Evolutionary conservation across 2,797 vertebrate genomes (phyloP), one percentile per base, ranked within the genome.

Genomic region (Distichodus sexfasciatus): DNA sequence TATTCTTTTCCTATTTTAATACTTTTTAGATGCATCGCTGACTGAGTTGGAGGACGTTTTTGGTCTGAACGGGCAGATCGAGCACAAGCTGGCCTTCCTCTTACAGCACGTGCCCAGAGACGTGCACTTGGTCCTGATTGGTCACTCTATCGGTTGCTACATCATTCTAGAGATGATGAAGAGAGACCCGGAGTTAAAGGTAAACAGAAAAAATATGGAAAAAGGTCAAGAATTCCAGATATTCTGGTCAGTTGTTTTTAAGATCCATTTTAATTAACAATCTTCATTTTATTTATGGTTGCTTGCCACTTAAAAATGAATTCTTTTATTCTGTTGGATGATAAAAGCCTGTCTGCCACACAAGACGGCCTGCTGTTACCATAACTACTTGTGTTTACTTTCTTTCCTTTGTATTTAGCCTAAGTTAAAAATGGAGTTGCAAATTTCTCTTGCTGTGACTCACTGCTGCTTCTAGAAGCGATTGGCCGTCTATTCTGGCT

Each of bases 101-200:
- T 90, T 79, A 81, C 83, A 88, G 71, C 88, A 92, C 0, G 93
- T 98, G n/a, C 94, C 96, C 9, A 88, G 82, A 66, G 90, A 91
- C 38, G 90, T 88, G 70, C 90, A 88, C 29, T 85, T 98, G 69
- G 85, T 98, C 21, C 79, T 99, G 71, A 86, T 98, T 54, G 94
- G 95, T 68, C 96, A 98, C 85, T 98, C 96, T 12, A 91, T 98
- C 17, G 97, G 96, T 62, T 93, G 93, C 84, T 95, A 97, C 78
- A 87, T 98, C 51, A 89, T 92, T 58, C 88, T 99, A 78, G 91
- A 97, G 74, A 91, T 98, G 85, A 91, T 98, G 91, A 96, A 91
- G 72, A 85, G 84, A 69, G 86, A 91, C 5, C 93, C 93, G 19
- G 88, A 93, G 43, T 89, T 96, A 38, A 91, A 94, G 84, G 96